These are phyloP conservation scores for Mechanitis mazaeus DNA, from an alignment of 2,888 invertebrate species.

Conservation along the genomic window DNA sequence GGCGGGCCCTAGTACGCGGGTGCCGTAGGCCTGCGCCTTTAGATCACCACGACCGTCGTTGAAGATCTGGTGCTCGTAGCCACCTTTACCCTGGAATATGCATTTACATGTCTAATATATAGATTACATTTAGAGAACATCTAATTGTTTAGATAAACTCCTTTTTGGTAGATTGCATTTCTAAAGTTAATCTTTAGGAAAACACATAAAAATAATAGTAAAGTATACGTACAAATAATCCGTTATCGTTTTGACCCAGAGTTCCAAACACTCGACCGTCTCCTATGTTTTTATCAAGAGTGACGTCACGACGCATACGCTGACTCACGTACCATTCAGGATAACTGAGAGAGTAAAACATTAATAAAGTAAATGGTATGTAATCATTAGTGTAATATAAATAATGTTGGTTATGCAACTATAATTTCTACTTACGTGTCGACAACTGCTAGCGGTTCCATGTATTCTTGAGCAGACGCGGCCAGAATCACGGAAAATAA, in stretches of 20 bases:
- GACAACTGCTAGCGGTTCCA: constrained; percentile 3
- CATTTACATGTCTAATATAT: no score
- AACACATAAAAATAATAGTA: no score
- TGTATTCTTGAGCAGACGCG: constrained; percentile 20
- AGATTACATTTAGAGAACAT: no score
- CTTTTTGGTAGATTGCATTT: no score
- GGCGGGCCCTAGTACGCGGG: constrained; percentile 44
- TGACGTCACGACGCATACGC: constrained; percentile 39
- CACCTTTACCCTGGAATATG: constrained; percentile 50
- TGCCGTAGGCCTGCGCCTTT: constrained; percentile 46
- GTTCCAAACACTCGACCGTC: no score
- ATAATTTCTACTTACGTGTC: background rate
- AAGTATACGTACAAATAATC: constrained; percentile 15
- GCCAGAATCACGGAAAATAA: constrained; percentile 17
- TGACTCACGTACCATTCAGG: constrained; percentile 34
- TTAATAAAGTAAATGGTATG: no score
- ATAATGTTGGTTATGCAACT: background rate
- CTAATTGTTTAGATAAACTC: no score
- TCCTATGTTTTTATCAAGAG: no score
- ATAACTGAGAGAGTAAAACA: constrained; percentile 24
- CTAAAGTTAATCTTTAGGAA: no score
- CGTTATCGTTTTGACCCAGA: constrained; percentile 45
- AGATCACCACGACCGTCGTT: constrained; percentile 52
- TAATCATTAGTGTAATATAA: background rate
- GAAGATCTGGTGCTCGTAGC: constrained; percentile 54